Evolutionary conservation across 2,797 vertebrate species (phyloP).

Genomic region (Champsocephalus gunnari): DNA sequence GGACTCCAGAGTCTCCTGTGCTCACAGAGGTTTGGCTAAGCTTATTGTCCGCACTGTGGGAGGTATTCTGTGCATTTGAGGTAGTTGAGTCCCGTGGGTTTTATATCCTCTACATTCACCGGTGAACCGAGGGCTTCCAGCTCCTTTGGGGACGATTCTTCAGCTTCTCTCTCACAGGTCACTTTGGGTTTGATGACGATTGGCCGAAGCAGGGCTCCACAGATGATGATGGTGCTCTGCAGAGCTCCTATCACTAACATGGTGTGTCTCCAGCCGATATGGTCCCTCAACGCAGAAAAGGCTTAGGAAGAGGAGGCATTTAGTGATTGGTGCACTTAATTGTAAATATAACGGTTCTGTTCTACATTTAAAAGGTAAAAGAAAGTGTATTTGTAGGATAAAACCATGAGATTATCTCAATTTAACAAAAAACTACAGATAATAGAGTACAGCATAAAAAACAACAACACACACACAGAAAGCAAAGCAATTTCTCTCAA

Average conservation of each 20-base stretch:
- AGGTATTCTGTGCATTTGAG: constrained; percentile 77
- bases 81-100: constrained; percentile 17
- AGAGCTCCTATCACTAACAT: constrained; percentile 90
- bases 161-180: constrained; percentile 40
- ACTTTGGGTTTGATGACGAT: constrained; percentile 83
- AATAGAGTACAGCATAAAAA: too few relatives aligned
- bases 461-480: too few relatives aligned
- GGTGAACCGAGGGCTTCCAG: constrained; percentile 80
- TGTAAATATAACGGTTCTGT: background rate
- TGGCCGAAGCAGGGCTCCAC: constrained; percentile 90
- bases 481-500: too few relatives aligned
- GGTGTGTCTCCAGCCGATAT: constrained; percentile 91
- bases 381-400: too few relatives aligned
- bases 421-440: too few relatives aligned
- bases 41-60: constrained; percentile 87
- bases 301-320: constrained; percentile 76
- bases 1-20: constrained; percentile 91
- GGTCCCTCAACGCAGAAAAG: constrained; percentile 90
- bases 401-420: too few relatives aligned
- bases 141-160: constrained; percentile 49
- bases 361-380: background rate
- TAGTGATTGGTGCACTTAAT: background rate
- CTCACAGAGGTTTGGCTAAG: constrained; percentile 88
- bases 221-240: constrained; percentile 88
- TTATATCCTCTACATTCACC: constrained; percentile 49